Evolutionary conservation across 2,888 invertebrate genomes (phyloP).

Genomic region (Gastrophysa polygoni): DNA sequence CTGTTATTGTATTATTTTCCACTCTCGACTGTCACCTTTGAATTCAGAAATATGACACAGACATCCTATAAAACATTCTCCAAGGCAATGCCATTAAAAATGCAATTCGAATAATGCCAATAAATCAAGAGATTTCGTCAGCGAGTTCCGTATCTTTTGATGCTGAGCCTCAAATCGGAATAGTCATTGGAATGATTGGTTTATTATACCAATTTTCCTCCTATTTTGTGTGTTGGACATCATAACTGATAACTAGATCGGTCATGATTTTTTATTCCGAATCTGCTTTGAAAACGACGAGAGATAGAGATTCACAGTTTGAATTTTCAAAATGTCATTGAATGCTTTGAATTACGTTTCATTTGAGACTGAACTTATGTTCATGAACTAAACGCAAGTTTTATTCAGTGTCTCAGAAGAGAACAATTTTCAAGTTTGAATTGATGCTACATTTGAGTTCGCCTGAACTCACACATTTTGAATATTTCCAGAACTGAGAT

Average conservation of each 20-base stretch:
- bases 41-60: conserved; percentile 43
- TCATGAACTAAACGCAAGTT: too few relatives aligned
- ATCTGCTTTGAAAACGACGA: too few relatives aligned
- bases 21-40: conserved; percentile 47
- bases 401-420: too few relatives aligned
- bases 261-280: too few relatives aligned
- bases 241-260: neutral
- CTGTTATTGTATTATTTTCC: conserved; percentile 42
- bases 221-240: neutral
- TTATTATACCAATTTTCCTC: conserved; percentile 3
- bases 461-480: too few relatives aligned
- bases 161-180: conserved; percentile 1
- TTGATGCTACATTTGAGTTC: too few relatives aligned
- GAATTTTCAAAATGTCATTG: too few relatives aligned
- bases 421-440: too few relatives aligned
- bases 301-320: too few relatives aligned
- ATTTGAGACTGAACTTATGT: too few relatives aligned
- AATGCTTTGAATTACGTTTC: too few relatives aligned
- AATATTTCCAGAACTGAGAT: too few relatives aligned
- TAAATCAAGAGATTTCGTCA: conserved; percentile 32
- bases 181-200: conserved; percentile 5
- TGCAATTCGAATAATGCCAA: conserved; percentile 42
- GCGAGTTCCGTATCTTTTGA: conserved; percentile 22
- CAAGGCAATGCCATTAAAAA: conserved; percentile 42
- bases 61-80: conserved; percentile 48